phyloP scores from a whole-genome alignment of 2,888 invertebrate genomes.

The Nipponacmea schrenckii region DNA sequence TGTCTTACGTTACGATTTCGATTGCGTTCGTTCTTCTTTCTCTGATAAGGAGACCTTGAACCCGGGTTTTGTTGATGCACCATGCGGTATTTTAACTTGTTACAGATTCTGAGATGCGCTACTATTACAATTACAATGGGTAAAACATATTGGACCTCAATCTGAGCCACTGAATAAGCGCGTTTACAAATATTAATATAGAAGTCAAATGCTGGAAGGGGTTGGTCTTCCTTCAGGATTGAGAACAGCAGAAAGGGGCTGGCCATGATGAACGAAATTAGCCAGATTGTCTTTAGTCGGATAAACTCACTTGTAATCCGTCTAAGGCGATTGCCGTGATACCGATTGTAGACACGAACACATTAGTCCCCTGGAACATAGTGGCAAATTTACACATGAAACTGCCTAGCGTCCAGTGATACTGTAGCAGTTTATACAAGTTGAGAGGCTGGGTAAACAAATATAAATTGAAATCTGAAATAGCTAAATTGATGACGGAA shows the following conservation, averaged over 20 bases:
- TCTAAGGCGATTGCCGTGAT: conserved; percentile 83
- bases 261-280: conserved; percentile 81
- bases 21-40: conserved; percentile 48
- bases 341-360: conserved; percentile 92
- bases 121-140: conserved; percentile 86
- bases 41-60: conserved; percentile 37
- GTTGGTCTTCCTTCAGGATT: conserved; percentile 40
- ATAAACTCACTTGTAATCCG: conserved; percentile 77
- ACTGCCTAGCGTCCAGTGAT: conserved; percentile 84
- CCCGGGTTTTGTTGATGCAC: conserved; percentile 50
- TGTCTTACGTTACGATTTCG: conserved; percentile 79
- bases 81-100: conserved; percentile 78
- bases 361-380: conserved; percentile 87
- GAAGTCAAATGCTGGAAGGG: conserved; percentile 36
- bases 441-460: conserved; percentile 91
- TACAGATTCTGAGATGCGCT: conserved; percentile 85
- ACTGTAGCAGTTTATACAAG: conserved; percentile 84
- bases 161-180: conserved; percentile 84
- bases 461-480: conserved; percentile 83
- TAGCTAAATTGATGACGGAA: conserved; percentile 89
- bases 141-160: conserved; percentile 85
- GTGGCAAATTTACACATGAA: conserved; percentile 88
- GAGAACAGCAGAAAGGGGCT: conserved; percentile 81
- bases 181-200: conserved; percentile 51
- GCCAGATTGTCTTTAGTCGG: conserved; percentile 79